phyloP scores from a whole-genome alignment of 2,888 invertebrate species.

The Pasiphila rectangulata region DNA sequence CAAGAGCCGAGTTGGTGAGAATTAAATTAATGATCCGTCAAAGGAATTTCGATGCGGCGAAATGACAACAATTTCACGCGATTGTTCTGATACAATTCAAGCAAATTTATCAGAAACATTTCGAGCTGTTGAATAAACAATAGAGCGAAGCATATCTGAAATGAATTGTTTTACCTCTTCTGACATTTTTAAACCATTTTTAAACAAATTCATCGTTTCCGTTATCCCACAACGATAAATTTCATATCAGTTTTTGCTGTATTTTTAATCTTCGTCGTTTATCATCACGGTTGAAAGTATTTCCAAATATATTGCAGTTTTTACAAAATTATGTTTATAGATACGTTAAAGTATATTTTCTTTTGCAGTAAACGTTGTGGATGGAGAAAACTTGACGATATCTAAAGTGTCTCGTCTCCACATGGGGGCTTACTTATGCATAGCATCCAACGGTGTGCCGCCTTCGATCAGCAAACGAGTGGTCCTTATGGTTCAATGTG shows the following conservation, averaged over 20 bases:
- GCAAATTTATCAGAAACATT: slow-evolving; percentile 49
- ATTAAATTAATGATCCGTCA: slow-evolving; percentile 43
- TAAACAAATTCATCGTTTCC: slow-evolving; percentile 27
- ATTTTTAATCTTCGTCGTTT: slow-evolving; percentile 14
- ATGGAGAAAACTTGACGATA: slow-evolving; percentile 92
- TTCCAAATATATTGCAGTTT: slow-evolving; percentile 4
- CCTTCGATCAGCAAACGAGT: slow-evolving; percentile 94
- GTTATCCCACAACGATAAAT: slow-evolving; percentile 26
- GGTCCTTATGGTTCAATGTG: slow-evolving; percentile 90
- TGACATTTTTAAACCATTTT: slow-evolving; percentile 28
- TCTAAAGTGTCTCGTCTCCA: slow-evolving; percentile 94
- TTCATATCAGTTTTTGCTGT: slow-evolving; percentile 14
- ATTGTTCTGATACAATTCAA: slow-evolving; percentile 58
- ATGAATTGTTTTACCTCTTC: slow-evolving; percentile 30
- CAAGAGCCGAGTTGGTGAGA: slow-evolving; percentile 19
- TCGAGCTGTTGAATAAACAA: slow-evolving; percentile 54
- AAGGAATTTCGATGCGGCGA: slow-evolving; percentile 39
- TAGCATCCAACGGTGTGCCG: slow-evolving; percentile 95
- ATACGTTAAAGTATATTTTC: slow-evolving; percentile 26
- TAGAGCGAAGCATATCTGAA: slow-evolving; percentile 32
- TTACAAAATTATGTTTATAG: slow-evolving; percentile 3
- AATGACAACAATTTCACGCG: slow-evolving; percentile 36
- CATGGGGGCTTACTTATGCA: slow-evolving; percentile 96
- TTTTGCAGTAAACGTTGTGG: slow-evolving; percentile 90
- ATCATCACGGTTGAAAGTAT: slow-evolving; percentile 3